Evolutionary conservation across 2,113 vertebrate genomes (phyloP).

Genomic region (Chamaea fasciata): DNA sequence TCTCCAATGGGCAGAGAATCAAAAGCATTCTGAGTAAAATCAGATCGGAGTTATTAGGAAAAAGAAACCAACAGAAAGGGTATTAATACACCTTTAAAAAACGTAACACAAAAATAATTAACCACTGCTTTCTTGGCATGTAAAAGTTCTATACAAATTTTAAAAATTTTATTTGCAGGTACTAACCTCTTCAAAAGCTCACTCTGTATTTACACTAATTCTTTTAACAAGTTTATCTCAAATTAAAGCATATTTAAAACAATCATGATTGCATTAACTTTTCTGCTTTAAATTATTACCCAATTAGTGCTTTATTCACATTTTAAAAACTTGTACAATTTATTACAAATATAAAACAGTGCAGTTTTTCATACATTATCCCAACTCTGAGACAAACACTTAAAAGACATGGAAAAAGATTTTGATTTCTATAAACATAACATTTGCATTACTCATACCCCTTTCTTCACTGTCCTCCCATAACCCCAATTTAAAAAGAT

Average conservation of each 20-base stretch:
- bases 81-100: constrained; percentile 20
- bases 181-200: constrained; percentile 64
- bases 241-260: constrained; percentile 66
- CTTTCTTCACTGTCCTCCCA: constrained; percentile 60
- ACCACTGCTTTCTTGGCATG: constrained; percentile 50
- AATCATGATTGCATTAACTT: constrained; percentile 68
- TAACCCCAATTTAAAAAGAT: constrained; percentile 76
- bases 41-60: background rate
- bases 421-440: constrained; percentile 71
- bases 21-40: background rate
- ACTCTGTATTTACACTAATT: constrained; percentile 65
- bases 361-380: constrained; percentile 74
- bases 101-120: constrained; percentile 54
- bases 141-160: constrained; percentile 63
- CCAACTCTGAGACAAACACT: constrained; percentile 74
- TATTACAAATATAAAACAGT: constrained; percentile 78
- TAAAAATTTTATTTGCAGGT: constrained; percentile 68
- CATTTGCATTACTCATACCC: constrained; percentile 71
- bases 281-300: constrained; percentile 75
- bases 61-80: constrained; percentile 20
- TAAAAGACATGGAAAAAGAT: constrained; percentile 71
- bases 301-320: constrained; percentile 77
- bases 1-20: background rate
- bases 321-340: constrained; percentile 76
- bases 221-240: constrained; percentile 60